These are phyloP conservation scores for Ahaetulla prasina DNA, from an alignment of 2,113 vertebrate genomes.

Conservation along the genomic window DNA sequence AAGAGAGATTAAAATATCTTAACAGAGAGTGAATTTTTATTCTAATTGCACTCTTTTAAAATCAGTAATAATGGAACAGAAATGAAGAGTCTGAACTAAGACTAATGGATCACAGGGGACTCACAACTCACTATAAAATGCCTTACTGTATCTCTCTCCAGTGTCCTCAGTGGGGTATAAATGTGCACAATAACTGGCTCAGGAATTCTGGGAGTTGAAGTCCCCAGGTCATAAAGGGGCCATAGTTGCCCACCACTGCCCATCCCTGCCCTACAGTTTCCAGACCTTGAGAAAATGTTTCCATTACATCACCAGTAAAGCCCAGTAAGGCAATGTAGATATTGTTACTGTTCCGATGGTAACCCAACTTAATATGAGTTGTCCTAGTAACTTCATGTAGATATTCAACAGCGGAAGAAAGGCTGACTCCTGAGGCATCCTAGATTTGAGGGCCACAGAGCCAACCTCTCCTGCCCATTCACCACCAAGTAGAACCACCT, in stretches of 20 bases:
- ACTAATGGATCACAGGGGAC: not conserved
- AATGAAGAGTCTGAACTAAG: not conserved
- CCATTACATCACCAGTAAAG: not conserved
- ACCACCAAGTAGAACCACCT: not conserved
- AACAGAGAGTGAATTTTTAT: not conserved
- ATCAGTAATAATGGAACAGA: not conserved
- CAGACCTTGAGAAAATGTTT: not conserved
- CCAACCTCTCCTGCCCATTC: not conserved
- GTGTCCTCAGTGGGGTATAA: not conserved
- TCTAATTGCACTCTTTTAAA: not conserved
- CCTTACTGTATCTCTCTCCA: not conserved
- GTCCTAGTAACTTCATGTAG: not conserved
- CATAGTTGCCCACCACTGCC: not conserved
- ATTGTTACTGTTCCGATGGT: not conserved
- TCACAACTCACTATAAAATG: not conserved
- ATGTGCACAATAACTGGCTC: not conserved
- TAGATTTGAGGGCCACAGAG: not conserved
- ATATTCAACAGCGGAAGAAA: not conserved
- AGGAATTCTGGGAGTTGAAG: not conserved
- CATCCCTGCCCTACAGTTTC: not conserved
- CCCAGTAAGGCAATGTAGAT: not conserved
- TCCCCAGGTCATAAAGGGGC: not conserved
- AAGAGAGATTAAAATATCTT: not conserved
- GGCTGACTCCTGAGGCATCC: not conserved
- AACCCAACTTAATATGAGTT: not conserved